Conservation (phyloP, 1,140 invertebrate genomes). For the Cotesia vestalis region DNA sequence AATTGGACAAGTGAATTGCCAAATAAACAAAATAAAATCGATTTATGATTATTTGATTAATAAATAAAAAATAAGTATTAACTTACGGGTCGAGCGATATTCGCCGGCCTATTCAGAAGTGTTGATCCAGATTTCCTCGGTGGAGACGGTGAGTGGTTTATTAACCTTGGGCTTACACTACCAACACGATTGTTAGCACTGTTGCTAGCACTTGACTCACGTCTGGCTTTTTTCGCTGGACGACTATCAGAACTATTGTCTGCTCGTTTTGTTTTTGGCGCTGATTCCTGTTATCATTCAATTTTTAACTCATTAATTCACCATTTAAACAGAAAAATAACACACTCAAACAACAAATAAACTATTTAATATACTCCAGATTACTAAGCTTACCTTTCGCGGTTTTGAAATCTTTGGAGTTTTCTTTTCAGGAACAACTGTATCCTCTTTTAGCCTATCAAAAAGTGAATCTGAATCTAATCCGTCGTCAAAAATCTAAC, state of each 20-base stretch:
- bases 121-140: conserved; percentile 69
- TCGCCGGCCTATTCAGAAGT: conserved; percentile 74
- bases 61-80: conserved; percentile 21
- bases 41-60: conserved; percentile 9
- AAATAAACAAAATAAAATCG: neutral
- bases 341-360: neutral
- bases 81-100: conserved; percentile 76
- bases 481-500: conserved; percentile 64
- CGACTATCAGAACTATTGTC: conserved; percentile 50
- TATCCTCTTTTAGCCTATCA: conserved; percentile 74
- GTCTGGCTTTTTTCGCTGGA: conserved; percentile 59
- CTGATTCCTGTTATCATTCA: conserved; percentile 51
- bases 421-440: conserved; percentile 60
- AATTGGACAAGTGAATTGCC: no score
- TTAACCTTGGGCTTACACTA: conserved; percentile 61
- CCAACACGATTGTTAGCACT: conserved; percentile 53
- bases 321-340: neutral
- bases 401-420: conserved; percentile 65
- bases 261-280: conserved; percentile 59
- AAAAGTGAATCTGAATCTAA: conserved; percentile 74
- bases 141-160: conserved; percentile 67
- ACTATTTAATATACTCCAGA: neutral
- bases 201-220: conserved; percentile 59
- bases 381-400: conserved; percentile 55
- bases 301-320: neutral